A percentile compares a stretch with the other conserved stretches of the same genome.
phyloP scores from a whole-genome alignment of 1,140 invertebrate genomes.

The Drosophila prosaltans region DNA sequence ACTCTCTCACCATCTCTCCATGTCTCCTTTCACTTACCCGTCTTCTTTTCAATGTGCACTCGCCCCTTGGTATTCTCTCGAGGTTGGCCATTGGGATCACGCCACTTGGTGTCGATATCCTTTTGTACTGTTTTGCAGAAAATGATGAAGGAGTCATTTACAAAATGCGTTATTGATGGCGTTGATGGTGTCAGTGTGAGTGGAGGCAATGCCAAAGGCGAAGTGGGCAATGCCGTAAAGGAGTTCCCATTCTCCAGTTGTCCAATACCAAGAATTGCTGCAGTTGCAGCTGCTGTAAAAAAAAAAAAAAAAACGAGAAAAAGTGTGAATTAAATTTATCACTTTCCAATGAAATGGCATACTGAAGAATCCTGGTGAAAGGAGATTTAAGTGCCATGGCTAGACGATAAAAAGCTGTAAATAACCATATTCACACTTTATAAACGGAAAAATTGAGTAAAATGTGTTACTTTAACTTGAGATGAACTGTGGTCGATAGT shows the following conservation, averaged over 20 bases:
- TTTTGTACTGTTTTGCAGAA: constrained; percentile 81
- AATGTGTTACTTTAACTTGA: not conserved
- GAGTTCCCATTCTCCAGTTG: constrained; percentile 44
- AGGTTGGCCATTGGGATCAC: constrained; percentile 70
- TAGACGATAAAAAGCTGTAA: constrained; percentile 15
- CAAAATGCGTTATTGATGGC: constrained; percentile 81
- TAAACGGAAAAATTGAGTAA: not conserved
- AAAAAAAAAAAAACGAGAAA: constrained; percentile 6
- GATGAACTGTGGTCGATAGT: too few species aligned
- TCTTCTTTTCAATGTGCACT: constrained; percentile 79
- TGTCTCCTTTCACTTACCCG: constrained; percentile 55
- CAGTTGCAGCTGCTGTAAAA: constrained; percentile 21
- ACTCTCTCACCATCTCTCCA: not conserved
- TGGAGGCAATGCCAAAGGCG: constrained; percentile 22
- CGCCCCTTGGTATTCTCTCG: constrained; percentile 79
- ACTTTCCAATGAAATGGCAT: constrained; percentile 25
- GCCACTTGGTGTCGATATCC: constrained; percentile 79
- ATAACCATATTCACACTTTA: constrained; percentile 6
- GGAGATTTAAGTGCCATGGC: constrained; percentile 5
- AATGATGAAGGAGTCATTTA: constrained; percentile 82
- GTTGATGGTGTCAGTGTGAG: constrained; percentile 69
- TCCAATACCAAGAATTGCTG: constrained; percentile 62
- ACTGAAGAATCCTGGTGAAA: constrained; percentile 11
- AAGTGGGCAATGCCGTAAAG: constrained; percentile 7
- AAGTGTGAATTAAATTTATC: constrained; percentile 65